A percentile compares a stretch with the other conserved stretches of the same genome.
Evolutionary conservation across 2,888 invertebrate genomes (phyloP).

Genomic region (Dynastes grantii): DNA sequence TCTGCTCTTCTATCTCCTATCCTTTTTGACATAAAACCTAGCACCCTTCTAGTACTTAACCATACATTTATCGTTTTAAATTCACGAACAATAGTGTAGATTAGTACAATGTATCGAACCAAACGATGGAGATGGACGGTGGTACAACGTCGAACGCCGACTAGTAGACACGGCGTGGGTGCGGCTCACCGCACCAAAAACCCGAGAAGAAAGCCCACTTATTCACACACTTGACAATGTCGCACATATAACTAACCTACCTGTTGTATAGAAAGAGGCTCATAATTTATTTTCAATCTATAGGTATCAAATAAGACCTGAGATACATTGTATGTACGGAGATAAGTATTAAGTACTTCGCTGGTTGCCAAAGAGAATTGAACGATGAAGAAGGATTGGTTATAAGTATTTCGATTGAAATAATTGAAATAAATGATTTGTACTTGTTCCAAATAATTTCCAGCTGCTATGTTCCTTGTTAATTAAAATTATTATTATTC

Average conservation of each 20-base stretch:
- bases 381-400: too few relatives aligned
- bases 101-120: neutral
- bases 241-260: neutral
- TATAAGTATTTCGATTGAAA: too few relatives aligned
- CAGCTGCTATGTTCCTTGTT: too few relatives aligned
- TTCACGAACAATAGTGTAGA: too few relatives aligned
- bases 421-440: too few relatives aligned
- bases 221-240: conserved; percentile 42
- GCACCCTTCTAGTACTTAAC: too few relatives aligned
- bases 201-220: conserved; percentile 44
- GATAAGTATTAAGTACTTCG: neutral
- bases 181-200: conserved; percentile 36
- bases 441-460: too few relatives aligned
- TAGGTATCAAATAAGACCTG: neutral
- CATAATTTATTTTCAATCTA: conserved; percentile 4
- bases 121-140: conserved; percentile 20
- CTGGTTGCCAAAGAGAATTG: too few relatives aligned
- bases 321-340: neutral
- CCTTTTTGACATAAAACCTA: too few relatives aligned
- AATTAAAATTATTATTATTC: too few relatives aligned
- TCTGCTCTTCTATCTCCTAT: too few relatives aligned
- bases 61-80: too few relatives aligned
- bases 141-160: neutral
- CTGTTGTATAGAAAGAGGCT: neutral
- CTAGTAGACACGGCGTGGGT: conserved; percentile 32